Evolutionary conservation across 1,140 invertebrate genomes (phyloP), one percentile per base, ranked within the genome.

Genomic region (Drosophila varians): DNA sequence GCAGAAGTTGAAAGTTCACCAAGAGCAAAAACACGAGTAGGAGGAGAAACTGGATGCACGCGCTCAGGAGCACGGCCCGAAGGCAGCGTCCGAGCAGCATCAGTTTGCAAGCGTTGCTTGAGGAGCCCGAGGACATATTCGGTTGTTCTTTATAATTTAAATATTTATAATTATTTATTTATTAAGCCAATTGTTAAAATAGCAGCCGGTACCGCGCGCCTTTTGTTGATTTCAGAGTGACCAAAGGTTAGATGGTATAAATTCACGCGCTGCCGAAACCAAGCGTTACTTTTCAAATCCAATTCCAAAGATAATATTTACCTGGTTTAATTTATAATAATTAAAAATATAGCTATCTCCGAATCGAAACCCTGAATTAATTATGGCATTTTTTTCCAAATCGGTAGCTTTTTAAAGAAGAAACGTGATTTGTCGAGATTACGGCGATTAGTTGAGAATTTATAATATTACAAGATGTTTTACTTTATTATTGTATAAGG

Each of bases 21-120:
- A 93, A 73, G 8, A 94, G 82, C 21, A 94, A 86, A 36, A 93
- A 92, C 1, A 91, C 69, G 9, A 90, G 90, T n/a, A 94, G 76
- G 16, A 94, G 47, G 7, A 90, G 14, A 31, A 70, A 87, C 46
- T 91, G 90, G 14, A 91, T 72, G 4, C 18, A 54, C 49, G 77
- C 74, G 57, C 86, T 89, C 3, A 89, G 51, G 0, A 60, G 14
- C 1, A 89, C 58, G 5, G 87, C 89, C 1, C 58, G 58, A 12
- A 90, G 6, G 8, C 89, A 90, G 0, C 90, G 83, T 0, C 68
- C 42, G 4, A 87, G 49, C 4, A 84, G 19, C 14, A 80, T 2
- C 2, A 76, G 43, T 5, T 69, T 86, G 47, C 72, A 80, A 9
- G 70, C 60, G 12, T 66, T 74, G 21, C 19, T 75, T 19, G 40